A percentile compares a stretch with the other conserved stretches of the same genome.
Evolutionary conservation across 2,113 vertebrate species (phyloP).

Genomic region (Sitta europaea): DNA sequence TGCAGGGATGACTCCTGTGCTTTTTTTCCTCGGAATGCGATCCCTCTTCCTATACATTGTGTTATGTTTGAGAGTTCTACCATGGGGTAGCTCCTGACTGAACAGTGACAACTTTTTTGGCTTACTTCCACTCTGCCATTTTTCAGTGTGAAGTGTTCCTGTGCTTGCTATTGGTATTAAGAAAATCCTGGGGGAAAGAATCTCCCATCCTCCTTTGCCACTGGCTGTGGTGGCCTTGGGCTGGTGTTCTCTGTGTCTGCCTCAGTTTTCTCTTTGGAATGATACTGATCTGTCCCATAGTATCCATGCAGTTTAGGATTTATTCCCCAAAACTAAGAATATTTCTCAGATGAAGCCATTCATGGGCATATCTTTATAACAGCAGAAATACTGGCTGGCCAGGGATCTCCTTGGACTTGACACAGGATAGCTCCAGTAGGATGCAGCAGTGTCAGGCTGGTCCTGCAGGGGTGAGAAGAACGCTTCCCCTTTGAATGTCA

Average conservation of each 20-base stretch:
- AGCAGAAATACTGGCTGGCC: not conserved
- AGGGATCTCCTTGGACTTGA: not conserved
- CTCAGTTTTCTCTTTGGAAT: not conserved
- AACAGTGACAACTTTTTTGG: not conserved
- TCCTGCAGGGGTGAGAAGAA: not conserved
- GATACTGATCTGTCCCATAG: not conserved
- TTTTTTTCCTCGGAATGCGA: not conserved
- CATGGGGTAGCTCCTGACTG: not conserved
- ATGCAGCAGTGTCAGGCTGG: not conserved
- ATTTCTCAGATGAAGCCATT: not conserved
- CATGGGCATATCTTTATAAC: not conserved
- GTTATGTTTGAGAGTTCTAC: not conserved
- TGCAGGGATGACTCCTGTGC: not conserved
- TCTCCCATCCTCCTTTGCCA: not conserved
- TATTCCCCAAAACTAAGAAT: not conserved
- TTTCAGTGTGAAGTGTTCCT: not conserved
- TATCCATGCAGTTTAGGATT: not conserved
- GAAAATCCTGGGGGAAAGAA: not conserved
- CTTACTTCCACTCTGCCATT: not conserved
- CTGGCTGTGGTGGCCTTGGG: not conserved
- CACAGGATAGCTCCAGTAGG: not conserved
- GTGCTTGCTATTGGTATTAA: not conserved
- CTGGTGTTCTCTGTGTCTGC: not conserved
- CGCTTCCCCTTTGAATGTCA: not conserved
- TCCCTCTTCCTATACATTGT: slow-evolving; percentile 6